Percentiles rank a stretch among this genome's conserved stretches.
Evolutionary conservation across 2,113 vertebrate genomes (phyloP).

Genomic region (Parotia lawesii): DNA sequence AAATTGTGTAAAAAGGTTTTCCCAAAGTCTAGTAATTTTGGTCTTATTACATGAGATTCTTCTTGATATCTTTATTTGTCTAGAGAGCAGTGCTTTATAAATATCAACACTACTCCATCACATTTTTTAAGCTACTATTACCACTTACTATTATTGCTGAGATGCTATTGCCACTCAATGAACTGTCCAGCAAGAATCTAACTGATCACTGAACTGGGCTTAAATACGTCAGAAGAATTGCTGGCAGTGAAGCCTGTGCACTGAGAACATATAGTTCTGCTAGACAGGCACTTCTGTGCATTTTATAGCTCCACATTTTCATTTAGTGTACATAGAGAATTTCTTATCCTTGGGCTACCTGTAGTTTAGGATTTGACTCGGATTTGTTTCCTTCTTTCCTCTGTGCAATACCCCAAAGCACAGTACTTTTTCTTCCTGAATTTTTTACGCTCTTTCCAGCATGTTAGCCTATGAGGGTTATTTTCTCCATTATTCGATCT

Average conservation of each 20-base stretch:
- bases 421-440: neutral
- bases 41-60: neutral
- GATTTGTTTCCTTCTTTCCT: neutral
- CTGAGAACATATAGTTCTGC: neutral
- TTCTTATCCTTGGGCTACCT: neutral
- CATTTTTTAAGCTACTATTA: neutral
- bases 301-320: neutral
- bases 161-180: neutral
- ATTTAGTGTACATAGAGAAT: neutral
- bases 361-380: neutral
- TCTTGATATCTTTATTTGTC: neutral
- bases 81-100: neutral
- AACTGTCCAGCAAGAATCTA: neutral
- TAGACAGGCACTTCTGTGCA: neutral
- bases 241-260: neutral
- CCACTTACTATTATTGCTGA: neutral
- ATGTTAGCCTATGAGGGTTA: neutral
- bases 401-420: neutral
- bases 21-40: neutral
- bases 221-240: neutral
- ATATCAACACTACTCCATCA: neutral
- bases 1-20: neutral
- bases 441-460: neutral
- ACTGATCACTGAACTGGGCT: neutral
- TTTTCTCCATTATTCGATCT: constrained; percentile 12